Conservation (phyloP, 2,888 invertebrate genomes). For the Nycteola revayana region DNA sequence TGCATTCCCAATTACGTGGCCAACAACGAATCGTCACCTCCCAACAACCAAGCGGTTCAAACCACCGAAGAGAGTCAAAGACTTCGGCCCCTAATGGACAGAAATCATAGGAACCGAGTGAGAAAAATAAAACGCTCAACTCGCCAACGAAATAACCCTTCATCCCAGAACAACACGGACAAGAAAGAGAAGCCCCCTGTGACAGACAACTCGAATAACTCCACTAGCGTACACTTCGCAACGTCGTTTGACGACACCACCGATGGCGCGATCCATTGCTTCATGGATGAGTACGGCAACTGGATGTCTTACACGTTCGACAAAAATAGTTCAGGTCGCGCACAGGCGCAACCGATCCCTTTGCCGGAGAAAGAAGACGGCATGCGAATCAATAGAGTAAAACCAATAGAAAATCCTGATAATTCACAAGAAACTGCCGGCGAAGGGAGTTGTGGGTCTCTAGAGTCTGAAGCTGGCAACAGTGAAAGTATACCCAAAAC, state of each 20-base stretch:
- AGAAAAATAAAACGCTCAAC: constrained; percentile 81
- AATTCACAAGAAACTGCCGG: constrained; percentile 65
- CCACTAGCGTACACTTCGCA: constrained; percentile 84
- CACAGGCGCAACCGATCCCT: constrained; percentile 66
- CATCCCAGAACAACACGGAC: constrained; percentile 50
- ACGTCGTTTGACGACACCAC: constrained; percentile 91
- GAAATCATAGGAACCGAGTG: constrained; percentile 75
- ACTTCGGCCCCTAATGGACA: constrained; percentile 71
- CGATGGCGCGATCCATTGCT: constrained; percentile 93
- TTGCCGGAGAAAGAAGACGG: constrained; percentile 61
- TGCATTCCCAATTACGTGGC: constrained; percentile 50
- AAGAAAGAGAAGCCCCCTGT: constrained; percentile 56
- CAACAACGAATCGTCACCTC: constrained; percentile 50
- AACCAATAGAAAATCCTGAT: constrained; percentile 59
- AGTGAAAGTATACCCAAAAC: constrained; percentile 61
- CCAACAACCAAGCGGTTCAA: constrained; percentile 42
- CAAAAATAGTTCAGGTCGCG: constrained; percentile 84
- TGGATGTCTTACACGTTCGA: constrained; percentile 93
- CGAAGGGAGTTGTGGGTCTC: constrained; percentile 74
- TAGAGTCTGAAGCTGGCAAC: constrained; percentile 70
- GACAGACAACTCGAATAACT: constrained; percentile 51
- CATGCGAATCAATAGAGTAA: constrained; percentile 47
- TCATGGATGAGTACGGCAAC: constrained; percentile 92
- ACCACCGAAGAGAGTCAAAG: constrained; percentile 60
- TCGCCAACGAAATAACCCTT: constrained; percentile 69